Conservation (phyloP, 2,888 invertebrate genomes). For the Dichetophora obliterata region DNA sequence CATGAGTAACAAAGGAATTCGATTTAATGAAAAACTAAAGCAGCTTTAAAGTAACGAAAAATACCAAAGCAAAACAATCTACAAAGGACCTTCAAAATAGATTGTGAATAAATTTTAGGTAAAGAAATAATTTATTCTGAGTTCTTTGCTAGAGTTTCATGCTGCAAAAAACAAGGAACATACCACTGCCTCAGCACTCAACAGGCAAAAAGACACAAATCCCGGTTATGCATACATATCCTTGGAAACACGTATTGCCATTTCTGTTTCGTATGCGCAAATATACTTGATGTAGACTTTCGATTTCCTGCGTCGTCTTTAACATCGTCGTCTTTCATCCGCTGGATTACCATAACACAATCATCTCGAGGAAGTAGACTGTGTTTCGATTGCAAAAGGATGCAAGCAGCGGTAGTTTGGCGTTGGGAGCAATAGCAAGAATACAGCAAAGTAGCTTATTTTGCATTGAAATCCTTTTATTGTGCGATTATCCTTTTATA, state of each 20-base stretch:
- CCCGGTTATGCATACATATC: slow-evolving; percentile 10
- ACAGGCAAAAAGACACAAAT: slow-evolving; percentile 16
- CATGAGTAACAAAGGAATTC: background rate
- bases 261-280: background rate
- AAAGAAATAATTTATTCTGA: slow-evolving; percentile 1
- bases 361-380: slow-evolving; percentile 13
- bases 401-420: background rate
- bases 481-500: slow-evolving; percentile 37
- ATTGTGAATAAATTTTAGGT: background rate
- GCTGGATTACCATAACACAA: slow-evolving; percentile 34
- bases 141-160: background rate
- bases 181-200: background rate
- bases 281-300: slow-evolving; percentile 28
- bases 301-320: slow-evolving; percentile 33
- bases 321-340: slow-evolving; percentile 2
- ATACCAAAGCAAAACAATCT: background rate
- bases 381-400: slow-evolving; percentile 12
- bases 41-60: background rate
- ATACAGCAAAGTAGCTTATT: slow-evolving; percentile 33
- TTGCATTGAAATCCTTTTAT: slow-evolving; percentile 35
- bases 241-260: background rate
- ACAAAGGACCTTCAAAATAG: background rate
- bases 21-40: slow-evolving; percentile 8
- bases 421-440: background rate
- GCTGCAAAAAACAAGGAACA: background rate